Evolutionary conservation across 2,113 vertebrate species (phyloP).

Genomic region (Penelope pileata): DNA sequence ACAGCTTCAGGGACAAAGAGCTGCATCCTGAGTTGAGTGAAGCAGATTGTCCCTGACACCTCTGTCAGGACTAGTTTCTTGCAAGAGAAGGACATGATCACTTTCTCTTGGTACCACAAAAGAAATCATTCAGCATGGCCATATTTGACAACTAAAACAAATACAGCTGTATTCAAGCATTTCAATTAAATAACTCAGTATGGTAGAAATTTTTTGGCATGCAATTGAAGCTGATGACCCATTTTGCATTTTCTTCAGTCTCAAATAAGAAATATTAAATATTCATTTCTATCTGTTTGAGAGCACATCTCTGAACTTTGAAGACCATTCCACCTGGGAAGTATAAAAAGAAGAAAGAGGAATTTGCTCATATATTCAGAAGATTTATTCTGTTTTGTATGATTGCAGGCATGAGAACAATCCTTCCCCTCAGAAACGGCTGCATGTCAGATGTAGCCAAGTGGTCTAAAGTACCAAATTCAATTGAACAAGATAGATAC

Average conservation of each 20-base stretch:
- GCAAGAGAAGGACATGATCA: not conserved
- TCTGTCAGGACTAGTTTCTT: slow-evolving; percentile 57
- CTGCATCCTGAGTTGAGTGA: slow-evolving; percentile 33
- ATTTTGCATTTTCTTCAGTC: slow-evolving; percentile 27
- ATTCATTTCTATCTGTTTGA: not conserved
- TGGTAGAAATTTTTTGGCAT: not conserved
- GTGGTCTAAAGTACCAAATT: not conserved
- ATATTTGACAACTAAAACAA: slow-evolving; percentile 5
- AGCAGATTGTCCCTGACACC: slow-evolving; percentile 50
- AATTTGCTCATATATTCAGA: not conserved
- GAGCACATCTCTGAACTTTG: not conserved
- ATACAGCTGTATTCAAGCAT: not conserved
- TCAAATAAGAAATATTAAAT: not conserved
- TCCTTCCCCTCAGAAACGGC: not conserved
- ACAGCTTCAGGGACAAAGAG: not conserved
- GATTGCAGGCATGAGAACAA: not conserved
- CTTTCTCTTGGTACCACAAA: not conserved
- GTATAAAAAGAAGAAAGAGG: not conserved
- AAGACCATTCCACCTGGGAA: not conserved
- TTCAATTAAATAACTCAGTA: not conserved
- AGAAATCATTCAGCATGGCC: not conserved
- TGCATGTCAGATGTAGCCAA: not conserved
- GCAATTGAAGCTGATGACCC: not conserved
- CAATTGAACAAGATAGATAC: not conserved
- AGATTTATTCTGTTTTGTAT: not conserved